Evolutionary conservation across 1,140 invertebrate genomes (phyloP), one percentile per base, ranked within the genome.

Genomic region (Calephelis nemesis): DNA sequence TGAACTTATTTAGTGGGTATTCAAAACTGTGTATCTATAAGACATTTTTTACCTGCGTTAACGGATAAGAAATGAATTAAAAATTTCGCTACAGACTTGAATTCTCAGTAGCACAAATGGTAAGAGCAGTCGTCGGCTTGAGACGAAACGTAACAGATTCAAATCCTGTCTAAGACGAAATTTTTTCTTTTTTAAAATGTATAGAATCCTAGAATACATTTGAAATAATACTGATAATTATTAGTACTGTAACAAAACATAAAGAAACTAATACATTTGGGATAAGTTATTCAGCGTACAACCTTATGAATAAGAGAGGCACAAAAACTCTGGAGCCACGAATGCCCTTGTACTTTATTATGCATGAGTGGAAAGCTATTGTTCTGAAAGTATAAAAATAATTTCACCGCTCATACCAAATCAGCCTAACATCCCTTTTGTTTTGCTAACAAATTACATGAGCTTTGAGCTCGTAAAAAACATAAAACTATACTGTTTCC

Each of bases 401-500:
- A 60, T 60, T n/a, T 39, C 11, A 60, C 58, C 11, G 58, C 12
- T 60, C 58, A 60, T 60, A 60, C 30, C 58, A 60, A 60, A 60
- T 60, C 58, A 60, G 19, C 58, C 58, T 12, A 60, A 12, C 58
- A 60, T 60, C 58, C 58, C 54, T 39, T 39, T 40, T 60, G 30
- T 30, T 60, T 39, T 60, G 39, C 39, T 19, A 60, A 60, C 54
- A 60, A 60, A 60, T 60, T 60, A 60, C 7, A 60, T 39, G 54
- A 30, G 54, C 54, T 60, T 64, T 64, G 42, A 64, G 47, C 49
- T 11, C 13, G 52, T 45, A 45, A 39, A 66, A 66, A 54, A 50
- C 49, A 54, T 11, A 19, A 39, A 60, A 60, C 54, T 58, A 58
- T 64, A 49, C 42, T 13, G 48, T 60, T 69, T 69, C 62, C 63